phyloP scores from a whole-genome alignment of 1,140 invertebrate genomes.

The Drosophila repleta region DNA sequence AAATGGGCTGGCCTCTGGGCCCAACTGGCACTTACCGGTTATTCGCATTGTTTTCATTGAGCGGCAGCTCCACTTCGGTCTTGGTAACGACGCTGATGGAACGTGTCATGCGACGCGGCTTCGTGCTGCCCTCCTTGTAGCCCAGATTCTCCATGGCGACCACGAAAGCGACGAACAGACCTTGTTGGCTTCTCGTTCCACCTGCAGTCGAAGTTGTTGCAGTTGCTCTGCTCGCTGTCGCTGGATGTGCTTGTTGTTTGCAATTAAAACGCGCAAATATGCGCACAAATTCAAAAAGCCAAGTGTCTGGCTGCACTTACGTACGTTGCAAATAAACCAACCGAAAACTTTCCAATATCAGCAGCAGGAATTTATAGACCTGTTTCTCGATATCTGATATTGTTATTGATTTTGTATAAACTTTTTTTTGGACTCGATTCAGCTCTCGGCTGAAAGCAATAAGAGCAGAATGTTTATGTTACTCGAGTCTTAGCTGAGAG shows the following conservation, averaged over 20 bases:
- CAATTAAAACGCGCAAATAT: slow-evolving; percentile 72
- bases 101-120: slow-evolving; percentile 82
- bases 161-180: slow-evolving; percentile 34
- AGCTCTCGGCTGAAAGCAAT: slow-evolving; percentile 32
- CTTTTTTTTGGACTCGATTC: slow-evolving; percentile 1
- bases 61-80: slow-evolving; percentile 82
- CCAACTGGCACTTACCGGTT: slow-evolving; percentile 77
- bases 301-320: slow-evolving; percentile 44
- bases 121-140: slow-evolving; percentile 83
- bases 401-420: slow-evolving; percentile 6
- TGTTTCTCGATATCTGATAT: slow-evolving; percentile 28
- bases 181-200: slow-evolving; percentile 27
- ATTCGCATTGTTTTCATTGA: slow-evolving; percentile 82
- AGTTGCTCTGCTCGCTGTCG: slow-evolving; percentile 35
- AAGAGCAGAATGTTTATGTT: slow-evolving; percentile 7
- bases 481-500: background rate
- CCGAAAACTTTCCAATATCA: slow-evolving; percentile 57
- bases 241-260: slow-evolving; percentile 44
- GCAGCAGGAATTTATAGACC: slow-evolving; percentile 56
- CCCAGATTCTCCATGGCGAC: slow-evolving; percentile 83
- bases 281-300: slow-evolving; percentile 51
- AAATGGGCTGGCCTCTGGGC: slow-evolving; percentile 25
- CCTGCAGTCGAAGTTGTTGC: slow-evolving; percentile 39
- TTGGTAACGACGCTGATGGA: slow-evolving; percentile 83
- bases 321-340: slow-evolving; percentile 44